Conservation (phyloP, 1,140 invertebrate genomes). For the Tyrophagus putrescentiae region DNA sequence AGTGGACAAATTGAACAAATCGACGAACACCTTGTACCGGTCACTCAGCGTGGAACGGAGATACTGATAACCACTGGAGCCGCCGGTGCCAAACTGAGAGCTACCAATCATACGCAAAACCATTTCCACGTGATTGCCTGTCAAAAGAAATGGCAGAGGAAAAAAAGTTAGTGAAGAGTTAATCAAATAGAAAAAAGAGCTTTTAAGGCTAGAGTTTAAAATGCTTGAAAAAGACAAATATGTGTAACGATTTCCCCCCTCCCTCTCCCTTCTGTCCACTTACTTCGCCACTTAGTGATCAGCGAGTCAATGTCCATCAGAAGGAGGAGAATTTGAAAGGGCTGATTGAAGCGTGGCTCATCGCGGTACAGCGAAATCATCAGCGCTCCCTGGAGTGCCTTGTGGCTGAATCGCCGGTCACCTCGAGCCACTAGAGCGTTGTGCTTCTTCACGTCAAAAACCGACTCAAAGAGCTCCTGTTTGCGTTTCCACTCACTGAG, state of each 20-base stretch:
- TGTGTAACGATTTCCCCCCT: too few species aligned
- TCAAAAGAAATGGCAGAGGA: constrained; percentile 26
- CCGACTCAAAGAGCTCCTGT: constrained; percentile 64
- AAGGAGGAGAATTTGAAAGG: constrained; percentile 78
- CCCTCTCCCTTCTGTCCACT: too few species aligned
- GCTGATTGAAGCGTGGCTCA: constrained; percentile 88
- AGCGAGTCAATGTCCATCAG: constrained; percentile 96
- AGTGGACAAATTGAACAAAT: constrained; percentile 91
- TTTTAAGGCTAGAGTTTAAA: neutral
- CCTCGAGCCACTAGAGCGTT: constrained; percentile 33
- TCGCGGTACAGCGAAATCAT: constrained; percentile 95
- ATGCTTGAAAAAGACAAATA: constrained; percentile 7
- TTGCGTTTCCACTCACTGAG: constrained; percentile 20
- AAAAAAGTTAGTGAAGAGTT: neutral
- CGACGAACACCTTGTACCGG: constrained; percentile 94
- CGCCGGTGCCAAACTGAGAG: constrained; percentile 87
- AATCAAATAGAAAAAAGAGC: neutral
- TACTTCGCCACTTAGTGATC: constrained; percentile 99
- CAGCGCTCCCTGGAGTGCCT: constrained; percentile 82
- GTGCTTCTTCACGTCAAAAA: constrained; percentile 51
- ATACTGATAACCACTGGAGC: constrained; percentile 96
- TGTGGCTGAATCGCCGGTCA: constrained; percentile 73
- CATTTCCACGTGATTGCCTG: constrained; percentile 95
- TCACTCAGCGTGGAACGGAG: constrained; percentile 92
- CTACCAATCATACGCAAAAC: constrained; percentile 99